Evolutionary conservation across 1,140 invertebrate genomes (phyloP).

Genomic region (Apis cerana): DNA sequence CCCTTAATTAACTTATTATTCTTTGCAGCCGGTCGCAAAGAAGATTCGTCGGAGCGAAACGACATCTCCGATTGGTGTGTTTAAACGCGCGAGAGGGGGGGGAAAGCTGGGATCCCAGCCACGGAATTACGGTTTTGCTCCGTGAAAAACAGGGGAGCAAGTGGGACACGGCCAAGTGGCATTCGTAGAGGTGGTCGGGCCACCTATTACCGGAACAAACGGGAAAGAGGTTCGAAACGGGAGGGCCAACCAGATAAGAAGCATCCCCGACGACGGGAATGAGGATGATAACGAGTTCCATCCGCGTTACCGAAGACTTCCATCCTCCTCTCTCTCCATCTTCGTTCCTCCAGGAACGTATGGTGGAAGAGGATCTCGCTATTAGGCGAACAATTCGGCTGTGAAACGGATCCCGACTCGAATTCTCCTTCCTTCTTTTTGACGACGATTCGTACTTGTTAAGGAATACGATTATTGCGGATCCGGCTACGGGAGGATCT

Average conservation of each 20-base stretch:
- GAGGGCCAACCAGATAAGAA: conserved; percentile 49
- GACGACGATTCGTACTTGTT: conserved; percentile 25
- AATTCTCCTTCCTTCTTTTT: background rate
- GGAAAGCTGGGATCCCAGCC: too few species aligned
- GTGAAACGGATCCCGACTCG: conserved; percentile 10
- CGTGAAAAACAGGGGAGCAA: conserved; percentile 37
- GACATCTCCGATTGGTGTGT: background rate
- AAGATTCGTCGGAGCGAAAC: background rate
- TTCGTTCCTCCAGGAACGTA: background rate
- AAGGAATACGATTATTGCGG: conserved; percentile 1
- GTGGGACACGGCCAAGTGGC: conserved; percentile 49
- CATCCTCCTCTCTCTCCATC: background rate
- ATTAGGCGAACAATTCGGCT: conserved; percentile 37
- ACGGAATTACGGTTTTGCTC: background rate
- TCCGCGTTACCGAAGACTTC: conserved; percentile 43
- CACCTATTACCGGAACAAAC: conserved; percentile 59
- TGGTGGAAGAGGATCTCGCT: background rate
- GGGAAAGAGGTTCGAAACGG: background rate
- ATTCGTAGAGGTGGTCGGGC: conserved; percentile 43
- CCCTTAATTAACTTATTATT: background rate
- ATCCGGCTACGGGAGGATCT: background rate
- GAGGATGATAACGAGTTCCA: conserved; percentile 48
- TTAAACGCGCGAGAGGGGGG: background rate
- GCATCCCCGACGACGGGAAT: conserved; percentile 33
- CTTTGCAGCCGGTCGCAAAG: background rate